These are phyloP conservation scores for Oceanodroma leucorhoa DNA, from an alignment of 2,797 vertebrate species.

Conservation along the genomic window DNA sequence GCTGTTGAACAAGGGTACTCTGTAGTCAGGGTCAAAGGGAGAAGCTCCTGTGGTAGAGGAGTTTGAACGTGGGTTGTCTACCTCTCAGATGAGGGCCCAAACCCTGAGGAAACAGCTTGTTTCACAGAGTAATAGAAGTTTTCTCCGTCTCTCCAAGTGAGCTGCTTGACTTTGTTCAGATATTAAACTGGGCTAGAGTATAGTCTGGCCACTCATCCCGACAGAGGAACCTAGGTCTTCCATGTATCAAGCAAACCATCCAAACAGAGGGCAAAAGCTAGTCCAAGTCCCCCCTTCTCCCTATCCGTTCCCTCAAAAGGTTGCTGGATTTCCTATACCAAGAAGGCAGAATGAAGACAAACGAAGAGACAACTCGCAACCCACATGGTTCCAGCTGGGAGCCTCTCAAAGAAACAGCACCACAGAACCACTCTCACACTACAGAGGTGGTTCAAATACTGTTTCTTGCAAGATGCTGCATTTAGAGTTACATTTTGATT, in stretches of 20 bases:
- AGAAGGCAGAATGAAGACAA: not conserved
- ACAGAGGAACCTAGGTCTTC: not conserved
- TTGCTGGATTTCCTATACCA: not conserved
- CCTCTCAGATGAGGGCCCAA: not conserved
- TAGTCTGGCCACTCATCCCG: not conserved
- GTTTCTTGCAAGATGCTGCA: not conserved
- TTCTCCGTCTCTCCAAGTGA: not conserved
- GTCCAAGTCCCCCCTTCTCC: not conserved
- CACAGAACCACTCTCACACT: not conserved
- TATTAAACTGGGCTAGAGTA: not conserved
- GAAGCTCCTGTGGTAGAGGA: not conserved
- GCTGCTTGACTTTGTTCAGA: not conserved
- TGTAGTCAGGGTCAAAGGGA: not conserved
- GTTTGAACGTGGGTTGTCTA: not conserved
- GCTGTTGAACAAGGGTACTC: not conserved
- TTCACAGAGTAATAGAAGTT: not conserved
- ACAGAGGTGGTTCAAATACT: not conserved
- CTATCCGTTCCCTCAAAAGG: not conserved
- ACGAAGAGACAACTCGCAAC: not conserved
- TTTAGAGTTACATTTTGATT: not conserved
- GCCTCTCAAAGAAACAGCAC: not conserved
- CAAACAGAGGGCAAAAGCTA: not conserved
- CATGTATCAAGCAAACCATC: not conserved
- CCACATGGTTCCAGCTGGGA: fast-evolving
- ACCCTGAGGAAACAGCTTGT: not conserved